Evolutionary conservation across 1,140 invertebrate species (phyloP).

Genomic region (Hyles euphorbiae): DNA sequence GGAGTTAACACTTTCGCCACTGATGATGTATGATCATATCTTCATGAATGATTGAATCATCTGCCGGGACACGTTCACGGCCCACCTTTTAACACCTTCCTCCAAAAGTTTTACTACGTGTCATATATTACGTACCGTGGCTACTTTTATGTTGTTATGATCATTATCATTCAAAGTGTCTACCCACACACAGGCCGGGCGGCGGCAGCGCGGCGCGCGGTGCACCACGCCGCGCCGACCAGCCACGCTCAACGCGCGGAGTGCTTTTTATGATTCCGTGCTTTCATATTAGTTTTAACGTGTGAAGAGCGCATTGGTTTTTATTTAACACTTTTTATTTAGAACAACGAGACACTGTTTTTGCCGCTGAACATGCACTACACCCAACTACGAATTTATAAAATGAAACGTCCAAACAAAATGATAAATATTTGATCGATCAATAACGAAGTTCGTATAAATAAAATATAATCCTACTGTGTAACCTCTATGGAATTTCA

Average conservation of each 20-base stretch:
- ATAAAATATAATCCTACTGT: constrained; percentile 11
- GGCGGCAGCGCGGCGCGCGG: constrained; percentile 2
- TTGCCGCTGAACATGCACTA: too few relatives aligned
- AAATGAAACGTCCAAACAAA: too few relatives aligned
- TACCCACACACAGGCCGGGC: constrained; percentile 45
- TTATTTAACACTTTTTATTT: constrained; percentile 3
- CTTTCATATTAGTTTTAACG: constrained; percentile 30
- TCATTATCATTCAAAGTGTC: constrained; percentile 67
- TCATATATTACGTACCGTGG: constrained; percentile 59
- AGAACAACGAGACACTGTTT: neutral
- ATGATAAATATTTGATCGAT: too few relatives aligned
- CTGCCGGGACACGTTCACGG: constrained; percentile 55
- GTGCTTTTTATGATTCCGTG: constrained; percentile 32
- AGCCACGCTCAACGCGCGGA: constrained; percentile 24
- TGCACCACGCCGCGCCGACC: too few relatives aligned
- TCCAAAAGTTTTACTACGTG: constrained; percentile 65
- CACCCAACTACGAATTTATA: too few relatives aligned
- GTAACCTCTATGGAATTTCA: constrained; percentile 14
- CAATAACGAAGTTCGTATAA: neutral
- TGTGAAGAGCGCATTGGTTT: constrained; percentile 19
- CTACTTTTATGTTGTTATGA: constrained; percentile 67
- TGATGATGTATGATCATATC: constrained; percentile 69
- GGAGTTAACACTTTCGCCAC: constrained; percentile 61
- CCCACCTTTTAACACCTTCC: constrained; percentile 68
- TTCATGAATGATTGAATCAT: constrained; percentile 71